A percentile compares a stretch with the other conserved stretches of the same genome.
These are phyloP conservation scores for Myanophis thanlyinensis DNA, from an alignment of 2,113 vertebrate species.

Conservation along the genomic window DNA sequence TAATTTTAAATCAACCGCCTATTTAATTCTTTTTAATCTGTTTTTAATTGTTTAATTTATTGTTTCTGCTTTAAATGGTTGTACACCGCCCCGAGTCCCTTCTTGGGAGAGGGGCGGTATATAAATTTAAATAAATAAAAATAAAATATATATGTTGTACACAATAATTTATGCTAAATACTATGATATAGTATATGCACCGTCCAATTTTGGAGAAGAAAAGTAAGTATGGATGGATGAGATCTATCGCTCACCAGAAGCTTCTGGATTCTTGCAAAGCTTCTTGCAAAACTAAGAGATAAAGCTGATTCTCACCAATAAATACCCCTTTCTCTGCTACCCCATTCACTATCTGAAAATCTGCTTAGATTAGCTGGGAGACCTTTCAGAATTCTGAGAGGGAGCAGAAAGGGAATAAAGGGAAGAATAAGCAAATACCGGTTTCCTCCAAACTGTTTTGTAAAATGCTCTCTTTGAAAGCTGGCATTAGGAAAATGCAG, in stretches of 20 bases:
- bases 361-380: neutral
- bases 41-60: no score
- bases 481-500: neutral
- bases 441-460: neutral
- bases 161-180: neutral
- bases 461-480: neutral
- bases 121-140: no score
- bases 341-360: neutral
- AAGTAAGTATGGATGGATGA: neutral
- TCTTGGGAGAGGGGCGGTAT: no score
- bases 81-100: no score
- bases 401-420: neutral
- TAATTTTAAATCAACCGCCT: no score
- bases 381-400: neutral
- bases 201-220: neutral
- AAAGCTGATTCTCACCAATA: neutral
- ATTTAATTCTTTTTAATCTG: no score
- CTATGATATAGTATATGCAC: neutral
- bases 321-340: neutral
- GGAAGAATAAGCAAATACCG: neutral
- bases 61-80: no score
- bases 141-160: neutral
- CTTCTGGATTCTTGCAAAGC: no score
- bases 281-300: neutral
- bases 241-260: neutral